Evolutionary conservation across 2,113 vertebrate genomes (phyloP).

Genomic region (Bothrops jararaca): DNA sequence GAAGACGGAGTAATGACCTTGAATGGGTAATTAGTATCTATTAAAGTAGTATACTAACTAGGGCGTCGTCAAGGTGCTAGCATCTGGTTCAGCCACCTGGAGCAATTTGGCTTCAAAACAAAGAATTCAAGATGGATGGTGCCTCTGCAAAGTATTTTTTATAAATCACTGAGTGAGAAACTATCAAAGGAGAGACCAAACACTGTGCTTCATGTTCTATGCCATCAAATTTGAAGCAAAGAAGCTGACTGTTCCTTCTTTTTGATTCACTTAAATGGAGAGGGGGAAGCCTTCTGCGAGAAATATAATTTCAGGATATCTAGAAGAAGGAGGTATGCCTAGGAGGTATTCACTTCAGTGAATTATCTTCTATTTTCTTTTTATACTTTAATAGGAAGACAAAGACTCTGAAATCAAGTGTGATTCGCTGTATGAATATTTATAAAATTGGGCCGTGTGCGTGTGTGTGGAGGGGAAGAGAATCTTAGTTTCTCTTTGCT

Average conservation of each 20-base stretch:
- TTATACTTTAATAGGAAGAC: background rate
- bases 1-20: slow-evolving; percentile 66
- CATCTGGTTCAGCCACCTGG: slow-evolving; percentile 71
- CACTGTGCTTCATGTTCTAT: slow-evolving; percentile 43
- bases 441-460: background rate
- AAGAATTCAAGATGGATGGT: slow-evolving; percentile 61
- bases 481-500: background rate
- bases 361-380: background rate
- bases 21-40: slow-evolving; percentile 75
- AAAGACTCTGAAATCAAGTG: background rate
- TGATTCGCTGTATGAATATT: background rate
- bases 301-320: background rate
- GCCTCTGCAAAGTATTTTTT: slow-evolving; percentile 58
- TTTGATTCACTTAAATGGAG: background rate
- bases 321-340: background rate
- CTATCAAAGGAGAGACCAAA: slow-evolving; percentile 51
- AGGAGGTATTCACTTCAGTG: background rate
- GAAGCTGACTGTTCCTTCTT: background rate
- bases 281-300: background rate
- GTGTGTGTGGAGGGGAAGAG: background rate
- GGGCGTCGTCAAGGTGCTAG: slow-evolving; percentile 67
- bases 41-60: slow-evolving; percentile 74
- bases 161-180: slow-evolving; percentile 56
- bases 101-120: slow-evolving; percentile 74
- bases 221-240: slow-evolving; percentile 8